Conservation (phyloP, 2,113 vertebrate species). For the Tragelaphus strepsiceros region DNA sequence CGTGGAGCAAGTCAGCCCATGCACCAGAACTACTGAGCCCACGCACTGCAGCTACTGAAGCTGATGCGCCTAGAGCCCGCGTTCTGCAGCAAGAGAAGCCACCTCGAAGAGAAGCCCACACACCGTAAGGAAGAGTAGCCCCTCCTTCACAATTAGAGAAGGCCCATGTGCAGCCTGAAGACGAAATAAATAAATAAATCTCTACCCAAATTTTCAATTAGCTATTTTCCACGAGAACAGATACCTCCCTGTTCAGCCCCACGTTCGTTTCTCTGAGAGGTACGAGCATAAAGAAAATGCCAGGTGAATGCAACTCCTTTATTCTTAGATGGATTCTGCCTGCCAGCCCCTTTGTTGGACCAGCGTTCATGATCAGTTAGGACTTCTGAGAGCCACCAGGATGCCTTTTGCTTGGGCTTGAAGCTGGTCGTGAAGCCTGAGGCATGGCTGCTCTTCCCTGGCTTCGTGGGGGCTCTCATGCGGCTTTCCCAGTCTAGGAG, state of each 20-base stretch:
- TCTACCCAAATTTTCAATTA: not conserved
- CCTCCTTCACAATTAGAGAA: not conserved
- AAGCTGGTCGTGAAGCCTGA: not conserved
- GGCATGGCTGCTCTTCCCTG: not conserved
- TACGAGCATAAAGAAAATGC: not conserved
- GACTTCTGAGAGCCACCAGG: not conserved
- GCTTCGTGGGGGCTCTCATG: fast-evolving
- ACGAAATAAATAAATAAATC: fast-evolving
- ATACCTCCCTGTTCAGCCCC: not conserved
- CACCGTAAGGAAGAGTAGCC: not conserved
- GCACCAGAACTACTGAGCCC: fast-evolving
- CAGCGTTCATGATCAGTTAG: not conserved
- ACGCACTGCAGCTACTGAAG: not conserved
- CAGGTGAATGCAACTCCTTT: not conserved
- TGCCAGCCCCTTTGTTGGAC: not conserved
- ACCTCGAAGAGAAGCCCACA: fast-evolving
- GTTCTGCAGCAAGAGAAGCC: not conserved
- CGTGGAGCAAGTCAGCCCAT: not conserved
- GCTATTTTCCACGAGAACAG: not conserved
- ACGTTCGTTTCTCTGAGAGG: not conserved
- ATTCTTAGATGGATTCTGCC: not conserved
- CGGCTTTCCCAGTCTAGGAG: not conserved
- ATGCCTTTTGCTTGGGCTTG: not conserved
- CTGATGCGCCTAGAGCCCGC: fast-evolving
- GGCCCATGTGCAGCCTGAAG: not conserved